phyloP scores from a whole-genome alignment of 2,113 vertebrate genomes.

The Pseudopodoces humilis region DNA sequence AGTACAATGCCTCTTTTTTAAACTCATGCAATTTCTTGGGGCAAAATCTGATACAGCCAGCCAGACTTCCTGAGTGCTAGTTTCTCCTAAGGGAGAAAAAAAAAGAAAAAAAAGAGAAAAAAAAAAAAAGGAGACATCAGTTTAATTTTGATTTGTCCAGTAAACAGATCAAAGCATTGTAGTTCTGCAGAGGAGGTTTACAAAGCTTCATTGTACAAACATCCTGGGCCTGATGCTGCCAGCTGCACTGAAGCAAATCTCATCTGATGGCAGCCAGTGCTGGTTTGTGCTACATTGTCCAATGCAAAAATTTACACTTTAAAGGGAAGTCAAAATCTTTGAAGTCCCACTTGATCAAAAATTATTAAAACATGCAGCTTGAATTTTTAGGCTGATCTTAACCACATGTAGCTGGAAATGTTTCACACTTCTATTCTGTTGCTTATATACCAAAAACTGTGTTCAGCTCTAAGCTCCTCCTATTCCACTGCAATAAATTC shows the following conservation, averaged over 20 bases:
- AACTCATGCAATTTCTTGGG: background rate
- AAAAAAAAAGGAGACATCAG: background rate
- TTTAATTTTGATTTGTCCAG: constrained; percentile 4
- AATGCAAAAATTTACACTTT: background rate
- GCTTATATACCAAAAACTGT: background rate
- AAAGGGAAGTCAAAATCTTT: background rate
- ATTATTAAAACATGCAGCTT: background rate
- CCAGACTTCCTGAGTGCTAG: background rate
- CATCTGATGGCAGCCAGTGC: background rate
- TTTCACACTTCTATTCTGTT: background rate
- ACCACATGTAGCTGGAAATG: background rate
- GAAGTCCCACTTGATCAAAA: background rate
- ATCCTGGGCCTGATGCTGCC: background rate
- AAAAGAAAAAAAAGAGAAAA: background rate
- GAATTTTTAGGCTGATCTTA: background rate
- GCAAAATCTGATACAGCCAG: background rate
- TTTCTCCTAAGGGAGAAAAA: background rate
- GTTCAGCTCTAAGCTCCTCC: background rate
- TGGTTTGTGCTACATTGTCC: background rate
- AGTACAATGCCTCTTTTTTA: constrained; percentile 10
- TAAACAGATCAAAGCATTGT: constrained; percentile 29
- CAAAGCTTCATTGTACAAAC: background rate
- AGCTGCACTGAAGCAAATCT: background rate
- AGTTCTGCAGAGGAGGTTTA: background rate
- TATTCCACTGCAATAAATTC: background rate